These are phyloP conservation scores for Torymus texanus DNA, from an alignment of 2,888 invertebrate species.

Conservation along the genomic window DNA sequence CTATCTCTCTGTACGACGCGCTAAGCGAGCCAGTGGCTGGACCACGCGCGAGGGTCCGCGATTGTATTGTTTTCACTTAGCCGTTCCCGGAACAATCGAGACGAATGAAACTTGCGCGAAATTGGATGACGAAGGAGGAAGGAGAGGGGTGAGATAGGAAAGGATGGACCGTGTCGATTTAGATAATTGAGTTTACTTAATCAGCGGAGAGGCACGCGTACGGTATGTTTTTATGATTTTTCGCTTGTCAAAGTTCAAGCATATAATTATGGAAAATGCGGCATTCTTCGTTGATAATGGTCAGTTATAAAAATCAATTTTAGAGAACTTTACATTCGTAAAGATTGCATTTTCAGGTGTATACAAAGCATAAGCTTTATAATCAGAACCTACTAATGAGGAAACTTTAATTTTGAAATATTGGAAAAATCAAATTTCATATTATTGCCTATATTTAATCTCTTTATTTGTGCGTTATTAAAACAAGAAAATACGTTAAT, in stretches of 20 bases:
- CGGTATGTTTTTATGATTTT: not conserved
- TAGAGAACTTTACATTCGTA: too few species aligned
- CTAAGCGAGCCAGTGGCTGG: slow-evolving; percentile 11
- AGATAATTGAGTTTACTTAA: slow-evolving; percentile 56
- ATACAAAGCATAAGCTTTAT: too few species aligned
- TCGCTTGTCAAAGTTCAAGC: slow-evolving; percentile 10
- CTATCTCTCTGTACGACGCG: slow-evolving; percentile 24
- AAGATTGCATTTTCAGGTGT: too few species aligned
- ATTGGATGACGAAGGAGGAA: slow-evolving; percentile 31
- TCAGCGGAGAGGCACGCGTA: slow-evolving; percentile 3
- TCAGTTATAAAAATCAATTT: too few species aligned
- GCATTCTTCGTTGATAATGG: not conserved
- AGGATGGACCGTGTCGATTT: slow-evolving; percentile 45
- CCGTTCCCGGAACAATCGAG: slow-evolving; percentile 47
- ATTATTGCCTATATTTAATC: too few species aligned
- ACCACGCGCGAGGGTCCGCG: not conserved
- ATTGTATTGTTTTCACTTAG: slow-evolving; percentile 56
- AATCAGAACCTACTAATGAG: too few species aligned
- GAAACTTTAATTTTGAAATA: too few species aligned
- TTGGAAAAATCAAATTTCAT: too few species aligned
- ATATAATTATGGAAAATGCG: not conserved
- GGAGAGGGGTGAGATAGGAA: not conserved
- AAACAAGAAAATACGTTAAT: too few species aligned
- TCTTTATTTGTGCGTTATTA: too few species aligned
- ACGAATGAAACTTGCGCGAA: slow-evolving; percentile 46